phyloP scores from a whole-genome alignment of 92 coral and sea anemone species.

The Porites evermanni region DNA sequence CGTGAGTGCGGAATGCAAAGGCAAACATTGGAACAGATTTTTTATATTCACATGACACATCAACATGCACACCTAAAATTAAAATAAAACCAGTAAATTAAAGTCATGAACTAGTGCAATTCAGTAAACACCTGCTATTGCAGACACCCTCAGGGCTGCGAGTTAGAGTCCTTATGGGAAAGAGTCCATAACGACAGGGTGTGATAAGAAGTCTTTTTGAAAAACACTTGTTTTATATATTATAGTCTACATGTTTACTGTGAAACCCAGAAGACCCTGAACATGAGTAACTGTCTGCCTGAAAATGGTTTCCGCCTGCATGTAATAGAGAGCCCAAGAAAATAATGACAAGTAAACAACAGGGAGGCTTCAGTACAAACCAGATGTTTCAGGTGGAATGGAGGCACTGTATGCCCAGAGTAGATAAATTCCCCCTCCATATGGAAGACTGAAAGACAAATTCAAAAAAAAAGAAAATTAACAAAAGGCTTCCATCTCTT shows the following conservation, averaged over 20 bases:
- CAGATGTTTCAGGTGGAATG: conserved; percentile 82
- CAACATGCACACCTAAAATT: conserved; percentile 84
- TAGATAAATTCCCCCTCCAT: conserved; percentile 86
- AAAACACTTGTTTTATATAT: not conserved
- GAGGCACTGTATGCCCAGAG: conserved; percentile 72
- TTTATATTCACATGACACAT: conserved; percentile 81
- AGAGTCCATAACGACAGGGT: too few relatives aligned
- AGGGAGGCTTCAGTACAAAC: conserved; percentile 19
- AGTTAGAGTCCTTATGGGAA: too few relatives aligned
- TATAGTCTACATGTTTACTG: not conserved
- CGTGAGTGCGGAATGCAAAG: conserved; percentile 96
- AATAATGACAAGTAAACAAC: not conserved
- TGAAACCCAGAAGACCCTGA: too few relatives aligned
- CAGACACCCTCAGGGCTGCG: too few relatives aligned
- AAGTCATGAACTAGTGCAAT: not conserved
- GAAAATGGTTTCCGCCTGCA: too few relatives aligned
- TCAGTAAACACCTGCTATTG: not conserved
- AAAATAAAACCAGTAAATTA: not conserved
- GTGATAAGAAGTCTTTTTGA: too few relatives aligned
- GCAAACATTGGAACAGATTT: conserved; percentile 75
- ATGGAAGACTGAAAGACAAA: conserved; percentile 73
- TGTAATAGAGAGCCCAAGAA: too few relatives aligned
- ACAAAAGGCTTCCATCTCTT: too few relatives aligned
- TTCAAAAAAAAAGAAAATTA: not conserved
- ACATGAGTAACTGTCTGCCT: too few relatives aligned